phyloP scores from a whole-genome alignment of 1,140 invertebrate genomes.

The Ceratitis capitata region DNA sequence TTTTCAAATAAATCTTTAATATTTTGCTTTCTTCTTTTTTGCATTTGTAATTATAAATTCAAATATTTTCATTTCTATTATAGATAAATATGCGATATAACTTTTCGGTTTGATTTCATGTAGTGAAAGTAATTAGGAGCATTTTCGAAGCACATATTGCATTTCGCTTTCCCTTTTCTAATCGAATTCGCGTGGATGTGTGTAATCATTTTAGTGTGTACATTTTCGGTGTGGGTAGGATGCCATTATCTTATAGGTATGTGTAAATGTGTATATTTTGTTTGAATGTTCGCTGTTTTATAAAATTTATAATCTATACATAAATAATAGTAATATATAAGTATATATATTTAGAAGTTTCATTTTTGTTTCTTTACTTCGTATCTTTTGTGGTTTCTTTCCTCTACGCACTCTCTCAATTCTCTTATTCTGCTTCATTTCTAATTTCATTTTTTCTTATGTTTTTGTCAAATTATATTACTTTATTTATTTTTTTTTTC shows the following conservation, averaged over 20 bases:
- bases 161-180: neutral
- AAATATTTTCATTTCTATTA: neutral
- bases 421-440: neutral
- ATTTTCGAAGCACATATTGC: neutral
- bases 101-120: neutral
- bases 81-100: neutral
- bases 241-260: neutral
- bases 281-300: constrained; percentile 32
- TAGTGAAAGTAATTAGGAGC: neutral
- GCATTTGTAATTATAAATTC: neutral
- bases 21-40: neutral
- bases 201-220: neutral
- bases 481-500: neutral
- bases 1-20: neutral
- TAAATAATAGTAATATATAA: constrained; percentile 41
- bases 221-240: neutral
- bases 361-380: neutral
- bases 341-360: constrained; percentile 13
- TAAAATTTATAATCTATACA: constrained; percentile 39
- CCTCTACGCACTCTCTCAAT: constrained; percentile 21
- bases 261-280: constrained; percentile 6
- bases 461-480: neutral
- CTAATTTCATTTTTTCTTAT: neutral
- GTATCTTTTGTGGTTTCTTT: neutral
- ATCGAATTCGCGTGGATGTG: neutral